Conservation (phyloP, 1,140 invertebrate species). For the Maniola jurtina region DNA sequence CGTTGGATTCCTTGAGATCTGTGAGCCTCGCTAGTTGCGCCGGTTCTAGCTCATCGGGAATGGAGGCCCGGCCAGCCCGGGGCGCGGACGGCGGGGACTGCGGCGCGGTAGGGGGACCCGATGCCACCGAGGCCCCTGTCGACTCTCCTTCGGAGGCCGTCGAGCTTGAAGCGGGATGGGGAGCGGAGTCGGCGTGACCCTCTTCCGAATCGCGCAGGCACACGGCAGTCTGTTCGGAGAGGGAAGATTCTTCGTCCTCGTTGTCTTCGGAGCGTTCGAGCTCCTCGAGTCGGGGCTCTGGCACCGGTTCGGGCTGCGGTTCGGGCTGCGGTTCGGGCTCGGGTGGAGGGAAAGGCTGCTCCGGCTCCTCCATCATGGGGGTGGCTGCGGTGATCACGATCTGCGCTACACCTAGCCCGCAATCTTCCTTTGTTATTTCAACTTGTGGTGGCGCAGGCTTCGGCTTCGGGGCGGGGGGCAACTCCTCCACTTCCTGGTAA, state of each 20-base stretch:
- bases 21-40: slow-evolving; percentile 90
- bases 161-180: slow-evolving; percentile 60
- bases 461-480: slow-evolving; percentile 37
- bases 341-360: slow-evolving; percentile 82
- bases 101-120: slow-evolving; percentile 61
- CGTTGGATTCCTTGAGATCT: slow-evolving; percentile 92
- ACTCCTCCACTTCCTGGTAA: slow-evolving; percentile 53
- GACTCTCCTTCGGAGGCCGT: slow-evolving; percentile 66
- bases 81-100: slow-evolving; percentile 82
- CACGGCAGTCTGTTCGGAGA: slow-evolving; percentile 64
- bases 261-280: slow-evolving; percentile 48
- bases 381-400: slow-evolving; percentile 94
- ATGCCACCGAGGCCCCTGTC: slow-evolving; percentile 51
- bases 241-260: slow-evolving; percentile 65
- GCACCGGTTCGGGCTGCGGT: slow-evolving; percentile 72
- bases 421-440: slow-evolving; percentile 51
- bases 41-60: slow-evolving; percentile 91
- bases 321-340: slow-evolving; percentile 59
- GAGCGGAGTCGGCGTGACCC: slow-evolving; percentile 52
- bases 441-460: slow-evolving; percentile 65
- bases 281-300: slow-evolving; percentile 54
- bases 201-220: slow-evolving; percentile 59
- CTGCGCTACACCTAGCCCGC: slow-evolving; percentile 87
- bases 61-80: slow-evolving; percentile 86
- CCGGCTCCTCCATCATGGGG: slow-evolving; percentile 89